Evolutionary conservation across 2,113 vertebrate species (phyloP).

Genomic region (Monarcha castaneiventris): DNA sequence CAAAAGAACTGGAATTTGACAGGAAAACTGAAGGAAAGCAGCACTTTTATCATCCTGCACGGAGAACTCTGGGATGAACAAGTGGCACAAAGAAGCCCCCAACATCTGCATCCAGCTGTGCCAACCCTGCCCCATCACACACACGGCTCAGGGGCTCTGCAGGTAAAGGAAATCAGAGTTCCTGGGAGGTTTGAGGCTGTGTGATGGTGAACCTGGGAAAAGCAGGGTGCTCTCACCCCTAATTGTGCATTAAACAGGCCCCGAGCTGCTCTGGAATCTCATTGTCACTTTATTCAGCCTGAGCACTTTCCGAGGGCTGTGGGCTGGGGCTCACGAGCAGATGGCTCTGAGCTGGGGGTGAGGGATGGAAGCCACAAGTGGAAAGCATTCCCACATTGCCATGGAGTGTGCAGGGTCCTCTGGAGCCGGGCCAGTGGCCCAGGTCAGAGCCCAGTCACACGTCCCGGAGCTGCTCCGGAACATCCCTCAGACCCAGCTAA

Average conservation of each 20-base stretch:
- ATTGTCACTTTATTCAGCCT: accelerated
- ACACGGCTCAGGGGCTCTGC: accelerated
- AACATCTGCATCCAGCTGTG: background rate
- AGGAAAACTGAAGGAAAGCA: background rate
- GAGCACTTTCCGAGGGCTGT: background rate
- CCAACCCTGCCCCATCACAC: accelerated
- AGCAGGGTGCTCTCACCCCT: background rate
- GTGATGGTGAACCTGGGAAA: background rate
- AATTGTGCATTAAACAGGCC: background rate
- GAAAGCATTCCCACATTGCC: background rate
- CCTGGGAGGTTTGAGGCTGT: background rate
- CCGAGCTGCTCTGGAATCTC: background rate
- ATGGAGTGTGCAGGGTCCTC: background rate
- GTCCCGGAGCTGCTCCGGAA: background rate
- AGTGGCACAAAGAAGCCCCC: background rate
- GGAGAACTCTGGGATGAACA: accelerated
- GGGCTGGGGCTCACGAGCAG: background rate
- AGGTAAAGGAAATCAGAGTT: background rate
- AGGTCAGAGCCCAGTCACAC: background rate
- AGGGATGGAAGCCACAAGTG: background rate
- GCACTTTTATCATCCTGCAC: background rate
- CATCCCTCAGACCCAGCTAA: conserved; percentile 33
- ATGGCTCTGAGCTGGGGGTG: background rate
- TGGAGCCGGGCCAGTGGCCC: background rate
- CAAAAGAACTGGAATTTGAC: background rate